phyloP scores from a whole-genome alignment of 1,140 invertebrate genomes.

The Cyclargus thomasi region DNA sequence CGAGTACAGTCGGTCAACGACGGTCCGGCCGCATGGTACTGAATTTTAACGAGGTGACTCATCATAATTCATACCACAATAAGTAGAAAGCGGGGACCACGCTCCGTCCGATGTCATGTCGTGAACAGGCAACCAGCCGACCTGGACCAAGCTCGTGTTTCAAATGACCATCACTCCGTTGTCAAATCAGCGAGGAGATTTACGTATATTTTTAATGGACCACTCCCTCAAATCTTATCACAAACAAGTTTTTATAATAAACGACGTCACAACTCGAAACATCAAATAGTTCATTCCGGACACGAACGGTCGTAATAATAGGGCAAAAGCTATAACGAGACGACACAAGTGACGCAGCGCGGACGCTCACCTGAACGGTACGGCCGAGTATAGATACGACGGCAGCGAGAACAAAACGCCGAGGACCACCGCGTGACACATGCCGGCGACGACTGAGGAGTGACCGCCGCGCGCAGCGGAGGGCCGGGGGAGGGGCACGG shows the following conservation, averaged over 20 bases:
- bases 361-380: conserved; percentile 63
- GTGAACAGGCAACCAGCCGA: background rate
- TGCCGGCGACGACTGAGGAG: conserved; percentile 35
- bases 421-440: conserved; percentile 65
- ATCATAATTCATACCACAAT: conserved; percentile 6
- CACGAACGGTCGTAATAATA: conserved; percentile 13
- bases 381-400: conserved; percentile 60
- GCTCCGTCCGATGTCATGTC: background rate
- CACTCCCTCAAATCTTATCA: conserved; percentile 7
- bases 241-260: background rate
- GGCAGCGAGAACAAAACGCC: conserved; percentile 64
- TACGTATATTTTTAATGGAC: background rate
- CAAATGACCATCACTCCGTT: background rate
- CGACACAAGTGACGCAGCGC: conserved; percentile 21
- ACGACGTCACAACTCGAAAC: conserved; percentile 9
- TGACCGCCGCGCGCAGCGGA: conserved; percentile 22
- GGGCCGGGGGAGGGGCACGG: background rate
- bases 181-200: background rate
- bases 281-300: background rate
- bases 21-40: background rate
- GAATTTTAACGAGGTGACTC: conserved; percentile 7
- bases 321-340: conserved; percentile 22
- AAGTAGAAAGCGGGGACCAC: conserved; percentile 1
- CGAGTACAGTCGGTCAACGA: background rate
- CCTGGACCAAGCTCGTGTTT: background rate